Evolutionary conservation across 2,888 invertebrate genomes (phyloP), one percentile per base, ranked within the genome.

Genomic region (Encarsia formosa): DNA sequence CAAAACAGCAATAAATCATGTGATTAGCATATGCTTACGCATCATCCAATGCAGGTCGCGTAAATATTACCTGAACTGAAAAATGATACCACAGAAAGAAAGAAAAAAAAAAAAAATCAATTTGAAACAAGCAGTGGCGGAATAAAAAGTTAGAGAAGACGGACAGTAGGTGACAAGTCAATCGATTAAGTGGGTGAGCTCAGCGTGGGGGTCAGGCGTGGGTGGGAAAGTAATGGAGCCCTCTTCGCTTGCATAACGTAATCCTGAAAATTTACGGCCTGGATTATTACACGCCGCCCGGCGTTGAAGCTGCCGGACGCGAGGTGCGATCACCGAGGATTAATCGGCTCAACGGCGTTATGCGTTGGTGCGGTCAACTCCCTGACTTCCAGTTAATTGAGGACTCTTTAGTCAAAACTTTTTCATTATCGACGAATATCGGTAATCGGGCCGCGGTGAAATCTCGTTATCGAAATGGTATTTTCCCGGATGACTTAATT

Each of bases 231-330:
- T 54, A 54, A 54, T 45, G 54, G 35, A 5, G 20, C 43, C 42
- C 42, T 41, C 48, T 43, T 43, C 34, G 44, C 52, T 56, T 47
- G 54, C 54, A 54, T 51, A 56, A 54, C 54, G 49, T 57, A 58
- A 59, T 59, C 59, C 58, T 49, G 42, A 39, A 58, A 58, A 59
- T 59, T 59, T 59, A 59, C 52, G 54, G 54, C 54, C 51, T 47
- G 51, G 59, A 57, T 59, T 58, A 59, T 58, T 54, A 54, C 46
- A 53, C 44, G 46, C 34, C 47, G 22, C 31, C n/a, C n/a, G n/a
- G n/a, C n/a, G n/a, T n/a, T n/a, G n/a, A n/a, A n/a, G n/a, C n/a
- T n/a, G n/a, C n/a, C n/a, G n/a, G n/a, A n/a, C n/a, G n/a, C n/a
- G n/a, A n/a, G n/a, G n/a, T n/a, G n/a, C 52, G 6, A 49, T 35